Evolutionary conservation across 2,113 vertebrate species (phyloP).

Genomic region (Haplotaxodon microlepis): DNA sequence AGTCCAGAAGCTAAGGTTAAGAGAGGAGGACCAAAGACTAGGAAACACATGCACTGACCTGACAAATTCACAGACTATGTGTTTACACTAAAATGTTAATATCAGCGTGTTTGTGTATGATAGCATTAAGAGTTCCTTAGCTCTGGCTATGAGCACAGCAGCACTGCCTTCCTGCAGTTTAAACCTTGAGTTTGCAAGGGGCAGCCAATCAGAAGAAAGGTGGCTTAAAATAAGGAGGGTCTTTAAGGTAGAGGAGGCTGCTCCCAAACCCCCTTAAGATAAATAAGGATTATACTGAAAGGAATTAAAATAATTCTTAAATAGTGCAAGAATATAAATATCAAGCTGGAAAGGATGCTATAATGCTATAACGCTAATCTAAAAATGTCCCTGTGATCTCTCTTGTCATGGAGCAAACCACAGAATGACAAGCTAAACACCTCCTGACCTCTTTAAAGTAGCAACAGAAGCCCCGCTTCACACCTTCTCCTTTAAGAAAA

Average conservation of each 20-base stretch:
- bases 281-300: background rate
- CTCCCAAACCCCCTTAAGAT: background rate
- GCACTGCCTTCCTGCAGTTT: background rate
- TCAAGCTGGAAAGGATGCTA: background rate
- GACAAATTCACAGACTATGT: background rate
- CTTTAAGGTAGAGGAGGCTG: background rate
- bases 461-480: slow-evolving; percentile 12
- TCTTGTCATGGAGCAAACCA: background rate
- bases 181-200: background rate
- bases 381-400: slow-evolving; percentile 1
- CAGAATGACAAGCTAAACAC: background rate
- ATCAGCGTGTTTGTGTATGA: slow-evolving; percentile 12
- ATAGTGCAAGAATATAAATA: background rate
- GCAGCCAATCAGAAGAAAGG: background rate
- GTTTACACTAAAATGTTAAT: background rate
- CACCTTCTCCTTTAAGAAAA: slow-evolving; percentile 36
- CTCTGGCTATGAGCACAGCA: background rate
- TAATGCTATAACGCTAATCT: background rate
- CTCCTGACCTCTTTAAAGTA: background rate
- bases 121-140: background rate
- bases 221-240: background rate
- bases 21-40: background rate
- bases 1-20: slow-evolving; percentile 1
- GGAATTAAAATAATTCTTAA: background rate
- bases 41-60: background rate